These are phyloP conservation scores for Coelinius sp. DNA, from an alignment of 2,888 invertebrate genomes.

Conservation along the genomic window DNA sequence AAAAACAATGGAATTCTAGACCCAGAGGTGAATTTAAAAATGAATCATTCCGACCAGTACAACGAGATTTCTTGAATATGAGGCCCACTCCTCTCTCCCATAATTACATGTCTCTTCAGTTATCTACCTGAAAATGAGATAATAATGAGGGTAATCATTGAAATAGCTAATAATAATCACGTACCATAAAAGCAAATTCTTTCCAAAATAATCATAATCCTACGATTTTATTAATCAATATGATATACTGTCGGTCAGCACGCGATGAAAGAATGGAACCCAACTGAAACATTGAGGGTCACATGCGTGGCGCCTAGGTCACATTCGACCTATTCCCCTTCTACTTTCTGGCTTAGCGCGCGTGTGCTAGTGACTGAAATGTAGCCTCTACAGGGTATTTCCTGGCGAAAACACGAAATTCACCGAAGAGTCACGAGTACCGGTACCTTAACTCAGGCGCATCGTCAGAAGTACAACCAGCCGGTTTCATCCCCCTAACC, in stretches of 20 bases:
- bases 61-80: too few species aligned
- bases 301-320: constrained; percentile 10
- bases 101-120: not conserved
- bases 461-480: constrained; percentile 7
- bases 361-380: not conserved
- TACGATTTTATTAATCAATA: not conserved
- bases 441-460: constrained; percentile 16
- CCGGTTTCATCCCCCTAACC: constrained; percentile 18
- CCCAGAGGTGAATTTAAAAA: not conserved
- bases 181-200: not conserved
- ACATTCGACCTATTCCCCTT: constrained; percentile 5
- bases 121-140: not conserved
- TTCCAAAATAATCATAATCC: not conserved
- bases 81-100: not conserved
- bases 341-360: not conserved
- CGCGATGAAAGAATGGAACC: not conserved
- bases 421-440: constrained; percentile 8
- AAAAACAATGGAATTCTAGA: not conserved
- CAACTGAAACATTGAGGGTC: constrained; percentile 10
- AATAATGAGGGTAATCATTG: not conserved
- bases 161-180: not conserved
- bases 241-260: not conserved
- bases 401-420: not conserved
- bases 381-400: not conserved
- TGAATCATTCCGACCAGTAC: too few species aligned